Evolutionary conservation across 2,888 invertebrate species (phyloP), one percentile per base, ranked within the genome.

Genomic region (Drosophila nr. fundita): DNA sequence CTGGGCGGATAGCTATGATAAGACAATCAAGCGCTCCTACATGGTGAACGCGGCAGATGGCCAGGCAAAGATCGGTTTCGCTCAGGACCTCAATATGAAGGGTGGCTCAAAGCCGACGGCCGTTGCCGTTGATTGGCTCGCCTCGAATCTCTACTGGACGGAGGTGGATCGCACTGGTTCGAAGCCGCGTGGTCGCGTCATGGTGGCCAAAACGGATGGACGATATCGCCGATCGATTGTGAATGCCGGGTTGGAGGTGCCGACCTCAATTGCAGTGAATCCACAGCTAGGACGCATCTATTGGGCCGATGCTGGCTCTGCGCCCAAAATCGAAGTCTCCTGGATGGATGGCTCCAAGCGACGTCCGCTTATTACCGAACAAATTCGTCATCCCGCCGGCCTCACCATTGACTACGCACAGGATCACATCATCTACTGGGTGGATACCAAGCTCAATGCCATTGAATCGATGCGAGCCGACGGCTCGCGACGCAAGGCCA

Each of bases 331-430:
- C 73, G 99, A 99, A 92, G 95, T 96, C 5, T 95, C 98, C 2
- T 99, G 99, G 98, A 98, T 99, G 98, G 99, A 99, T 91, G 99
- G 99, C 0, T 97, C 96, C 0, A 97, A 97, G 91, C 95, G 98
- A 3, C 94, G 96, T 62, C 95, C 96, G 0, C 92, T 99, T 4
- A 96, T 98, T 10, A 95, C 96, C 0, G 97, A 97, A 71, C 95
- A 95, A 71, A 95, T 99, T 32, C 95, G 97, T 30, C 96, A 97
- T 89, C 99, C 99, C 0, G 95, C 97, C 0, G 98, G 98, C 0
- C 92, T 99, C 13, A 95, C 98, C 0, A 96, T 99, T 55, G 99
- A 99, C 91, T 97, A 96, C 89, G 95, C 96, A 0, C 97, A 97
- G 95, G 96, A 97, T 71, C 97, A 98, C 91, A 94, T 97, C 0